phyloP scores from a whole-genome alignment of 2,888 invertebrate species.

The Cancer borealis region DNA sequence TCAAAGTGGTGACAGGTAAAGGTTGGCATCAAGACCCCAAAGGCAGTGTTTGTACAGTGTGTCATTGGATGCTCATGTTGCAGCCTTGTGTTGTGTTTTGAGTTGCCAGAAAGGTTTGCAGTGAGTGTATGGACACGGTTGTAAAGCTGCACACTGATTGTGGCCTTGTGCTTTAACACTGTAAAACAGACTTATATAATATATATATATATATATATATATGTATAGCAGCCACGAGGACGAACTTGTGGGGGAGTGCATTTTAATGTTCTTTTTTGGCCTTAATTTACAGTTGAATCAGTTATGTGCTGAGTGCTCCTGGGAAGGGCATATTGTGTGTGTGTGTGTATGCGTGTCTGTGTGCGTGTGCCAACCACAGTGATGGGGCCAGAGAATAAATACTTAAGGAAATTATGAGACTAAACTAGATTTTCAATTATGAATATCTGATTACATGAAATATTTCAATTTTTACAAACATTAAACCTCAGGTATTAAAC shows the following conservation, averaged over 20 bases:
- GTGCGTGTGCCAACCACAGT: background rate
- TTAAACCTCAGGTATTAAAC: background rate
- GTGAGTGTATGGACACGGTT: background rate
- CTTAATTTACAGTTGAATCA: background rate
- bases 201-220: too few species aligned
- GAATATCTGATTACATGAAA: background rate
- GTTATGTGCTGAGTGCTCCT: background rate
- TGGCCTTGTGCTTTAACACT: background rate
- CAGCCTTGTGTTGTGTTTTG: conserved; percentile 7
- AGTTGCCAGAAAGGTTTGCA: background rate
- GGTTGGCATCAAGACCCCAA: background rate
- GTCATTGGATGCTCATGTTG: background rate
- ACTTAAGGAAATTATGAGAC: background rate
- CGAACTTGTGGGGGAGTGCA: background rate
- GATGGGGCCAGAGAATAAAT: background rate
- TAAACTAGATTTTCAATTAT: background rate
- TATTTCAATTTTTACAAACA: background rate
- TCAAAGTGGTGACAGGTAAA: background rate
- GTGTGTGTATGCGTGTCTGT: background rate
- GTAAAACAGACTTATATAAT: too few species aligned
- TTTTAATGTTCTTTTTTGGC: background rate
- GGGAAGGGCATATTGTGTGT: background rate
- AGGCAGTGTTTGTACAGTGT: background rate
- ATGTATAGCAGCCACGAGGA: too few species aligned
- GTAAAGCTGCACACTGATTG: background rate